Evolutionary conservation across 2,113 vertebrate genomes (phyloP).

Genomic region (Hypomesus transpacificus): DNA sequence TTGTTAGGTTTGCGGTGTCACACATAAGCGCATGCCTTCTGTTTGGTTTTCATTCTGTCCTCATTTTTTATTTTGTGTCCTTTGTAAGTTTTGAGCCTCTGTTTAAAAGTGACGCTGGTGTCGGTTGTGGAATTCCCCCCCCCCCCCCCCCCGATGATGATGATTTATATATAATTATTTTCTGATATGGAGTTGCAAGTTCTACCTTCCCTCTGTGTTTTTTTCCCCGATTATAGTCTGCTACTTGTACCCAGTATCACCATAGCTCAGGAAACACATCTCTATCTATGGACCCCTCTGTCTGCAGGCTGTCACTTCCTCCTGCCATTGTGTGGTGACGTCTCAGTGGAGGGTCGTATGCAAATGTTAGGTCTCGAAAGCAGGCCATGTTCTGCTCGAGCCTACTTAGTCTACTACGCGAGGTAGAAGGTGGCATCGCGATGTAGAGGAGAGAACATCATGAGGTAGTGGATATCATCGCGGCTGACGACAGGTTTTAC

Average conservation of each 20-base stretch:
- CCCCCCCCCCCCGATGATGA: neutral
- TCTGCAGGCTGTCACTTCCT: slow-evolving; percentile 48
- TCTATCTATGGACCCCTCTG: slow-evolving; percentile 17
- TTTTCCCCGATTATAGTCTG: slow-evolving; percentile 34
- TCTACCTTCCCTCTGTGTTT: slow-evolving; percentile 16
- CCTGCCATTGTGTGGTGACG: slow-evolving; percentile 60
- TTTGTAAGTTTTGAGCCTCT: slow-evolving; percentile 37
- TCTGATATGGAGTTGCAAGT: slow-evolving; percentile 18
- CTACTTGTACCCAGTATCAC: slow-evolving; percentile 68
- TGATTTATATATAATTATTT: slow-evolving; percentile 15
- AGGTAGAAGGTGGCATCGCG: neutral
- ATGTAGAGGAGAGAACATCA: neutral
- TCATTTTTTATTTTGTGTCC: slow-evolving; percentile 40
- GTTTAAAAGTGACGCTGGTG: slow-evolving; percentile 71
- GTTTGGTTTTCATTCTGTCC: slow-evolving; percentile 38
- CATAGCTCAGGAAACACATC: slow-evolving; percentile 82
- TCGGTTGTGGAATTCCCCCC: slow-evolving; percentile 43
- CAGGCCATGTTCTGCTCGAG: neutral
- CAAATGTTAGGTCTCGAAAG: neutral
- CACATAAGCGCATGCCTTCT: slow-evolving; percentile 78
- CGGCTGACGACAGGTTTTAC: neutral
- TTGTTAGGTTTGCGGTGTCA: slow-evolving; percentile 83
- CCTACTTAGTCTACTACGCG: too few relatives aligned
- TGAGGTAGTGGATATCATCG: neutral
- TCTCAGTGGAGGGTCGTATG: neutral